Conservation (phyloP, 2,113 vertebrate genomes). For the Otus sunia region DNA sequence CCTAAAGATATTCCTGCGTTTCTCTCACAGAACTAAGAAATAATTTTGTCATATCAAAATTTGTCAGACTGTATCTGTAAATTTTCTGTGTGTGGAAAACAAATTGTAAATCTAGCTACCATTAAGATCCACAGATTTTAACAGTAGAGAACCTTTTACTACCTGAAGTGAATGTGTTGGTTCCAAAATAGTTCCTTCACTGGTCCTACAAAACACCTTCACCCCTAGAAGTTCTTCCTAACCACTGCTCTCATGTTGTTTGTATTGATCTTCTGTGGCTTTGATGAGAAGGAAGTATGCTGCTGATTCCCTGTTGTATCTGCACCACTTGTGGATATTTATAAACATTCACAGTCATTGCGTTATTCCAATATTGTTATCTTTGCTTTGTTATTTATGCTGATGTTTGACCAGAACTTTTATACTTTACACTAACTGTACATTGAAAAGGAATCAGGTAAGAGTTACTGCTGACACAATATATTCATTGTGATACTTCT, state of each 20-base stretch:
- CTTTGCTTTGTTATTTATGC: not conserved
- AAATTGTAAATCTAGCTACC: not conserved
- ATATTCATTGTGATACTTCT: accelerated
- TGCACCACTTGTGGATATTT: not conserved
- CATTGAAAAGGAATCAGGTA: not conserved
- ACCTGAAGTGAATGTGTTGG: not conserved
- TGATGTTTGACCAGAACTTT: not conserved
- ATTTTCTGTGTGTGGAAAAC: not conserved
- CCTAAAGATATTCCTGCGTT: not conserved
- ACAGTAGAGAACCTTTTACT: not conserved
- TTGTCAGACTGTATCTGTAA: not conserved
- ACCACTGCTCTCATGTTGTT: not conserved
- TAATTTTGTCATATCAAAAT: not conserved
- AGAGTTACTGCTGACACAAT: not conserved
- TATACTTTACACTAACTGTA: not conserved
- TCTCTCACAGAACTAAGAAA: not conserved
- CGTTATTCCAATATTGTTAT: not conserved
- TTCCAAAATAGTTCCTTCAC: not conserved
- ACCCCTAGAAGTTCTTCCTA: not conserved
- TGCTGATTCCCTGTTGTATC: not conserved
- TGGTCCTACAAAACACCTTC: not conserved
- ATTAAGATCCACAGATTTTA: not conserved
- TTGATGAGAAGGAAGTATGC: not conserved
- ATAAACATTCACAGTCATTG: accelerated
- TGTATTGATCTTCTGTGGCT: not conserved